A percentile compares a stretch with the other conserved stretches of the same genome.
These are phyloP conservation scores for Botrylloides violaceus DNA, from an alignment of 23 tunicate genomes.

Conservation along the genomic window DNA sequence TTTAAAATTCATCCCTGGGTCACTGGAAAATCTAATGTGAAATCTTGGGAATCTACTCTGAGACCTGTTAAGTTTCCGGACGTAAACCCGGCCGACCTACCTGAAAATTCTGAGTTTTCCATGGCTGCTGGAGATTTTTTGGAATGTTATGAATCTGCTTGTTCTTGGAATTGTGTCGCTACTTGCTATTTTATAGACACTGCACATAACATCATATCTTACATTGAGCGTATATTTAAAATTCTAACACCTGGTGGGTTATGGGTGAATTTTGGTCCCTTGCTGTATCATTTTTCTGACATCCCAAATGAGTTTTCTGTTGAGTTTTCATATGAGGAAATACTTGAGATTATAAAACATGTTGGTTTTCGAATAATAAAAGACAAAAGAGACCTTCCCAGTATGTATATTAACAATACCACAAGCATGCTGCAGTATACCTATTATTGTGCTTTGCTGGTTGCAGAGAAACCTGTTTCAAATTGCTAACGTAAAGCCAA, in stretches of 20 bases:
- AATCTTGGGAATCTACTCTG: constrained; percentile 52
- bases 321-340: constrained; percentile 81
- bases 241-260: constrained; percentile 91
- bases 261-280: constrained; percentile 87
- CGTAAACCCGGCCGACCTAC: constrained; percentile 50
- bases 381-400: constrained; percentile 32
- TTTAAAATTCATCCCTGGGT: constrained; percentile 78
- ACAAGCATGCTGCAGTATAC: constrained; percentile 63
- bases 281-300: constrained; percentile 80
- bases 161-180: constrained; percentile 82
- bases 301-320: constrained; percentile 63
- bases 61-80: constrained; percentile 86
- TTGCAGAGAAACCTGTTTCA: constrained; percentile 53
- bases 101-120: constrained; percentile 32
- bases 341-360: constrained; percentile 30
- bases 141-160: constrained; percentile 45
- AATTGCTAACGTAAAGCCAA: too few species aligned
- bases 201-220: constrained; percentile 76
- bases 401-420: constrained; percentile 39
- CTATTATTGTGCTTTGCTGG: constrained; percentile 65
- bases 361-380: constrained; percentile 70
- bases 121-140: constrained; percentile 96
- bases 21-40: constrained; percentile 60
- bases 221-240: constrained; percentile 54
- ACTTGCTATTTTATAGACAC: constrained; percentile 92